Evolutionary conservation across 1,140 invertebrate genomes (phyloP).

Genomic region (Meloidogyne floridensis): DNA sequence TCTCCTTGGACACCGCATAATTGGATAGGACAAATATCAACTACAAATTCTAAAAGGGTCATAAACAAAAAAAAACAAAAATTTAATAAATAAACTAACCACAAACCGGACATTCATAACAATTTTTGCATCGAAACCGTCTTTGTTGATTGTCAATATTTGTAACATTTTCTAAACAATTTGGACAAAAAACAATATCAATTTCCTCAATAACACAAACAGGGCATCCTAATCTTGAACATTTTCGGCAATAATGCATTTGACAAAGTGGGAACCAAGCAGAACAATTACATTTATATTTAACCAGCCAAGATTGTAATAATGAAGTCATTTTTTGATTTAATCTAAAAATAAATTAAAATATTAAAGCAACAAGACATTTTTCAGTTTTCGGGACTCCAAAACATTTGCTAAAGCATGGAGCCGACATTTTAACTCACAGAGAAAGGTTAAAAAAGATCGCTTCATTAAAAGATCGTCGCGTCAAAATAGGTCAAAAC

Average conservation of each 20-base stretch:
- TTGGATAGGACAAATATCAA: no score
- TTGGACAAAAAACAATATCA: constrained; percentile 48
- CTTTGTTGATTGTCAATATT: constrained; percentile 32
- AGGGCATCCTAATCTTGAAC: constrained; percentile 33
- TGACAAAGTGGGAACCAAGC: constrained; percentile 46
- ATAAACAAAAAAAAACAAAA: no score
- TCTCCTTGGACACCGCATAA: no score
- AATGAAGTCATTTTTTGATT: constrained; percentile 75
- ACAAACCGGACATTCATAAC: constrained; percentile 48
- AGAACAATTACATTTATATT: constrained; percentile 43
- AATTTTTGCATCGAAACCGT: constrained; percentile 33
- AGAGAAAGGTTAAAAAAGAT: no score
- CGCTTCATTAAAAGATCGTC: no score
- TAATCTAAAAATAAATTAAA: no score
- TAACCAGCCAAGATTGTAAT: constrained; percentile 38
- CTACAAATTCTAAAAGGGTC: no score
- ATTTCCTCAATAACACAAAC: constrained; percentile 44
- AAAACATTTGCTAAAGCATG: no score
- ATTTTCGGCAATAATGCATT: constrained; percentile 41
- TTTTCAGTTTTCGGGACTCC: no score
- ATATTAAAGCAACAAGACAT: no score
- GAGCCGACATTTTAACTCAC: no score
- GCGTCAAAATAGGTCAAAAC: no score
- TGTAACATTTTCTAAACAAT: constrained; percentile 43
- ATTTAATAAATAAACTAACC: constrained; percentile 13